These are phyloP conservation scores for Muscicapa adusta DNA, from an alignment of 2,113 vertebrate genomes.

Conservation along the genomic window DNA sequence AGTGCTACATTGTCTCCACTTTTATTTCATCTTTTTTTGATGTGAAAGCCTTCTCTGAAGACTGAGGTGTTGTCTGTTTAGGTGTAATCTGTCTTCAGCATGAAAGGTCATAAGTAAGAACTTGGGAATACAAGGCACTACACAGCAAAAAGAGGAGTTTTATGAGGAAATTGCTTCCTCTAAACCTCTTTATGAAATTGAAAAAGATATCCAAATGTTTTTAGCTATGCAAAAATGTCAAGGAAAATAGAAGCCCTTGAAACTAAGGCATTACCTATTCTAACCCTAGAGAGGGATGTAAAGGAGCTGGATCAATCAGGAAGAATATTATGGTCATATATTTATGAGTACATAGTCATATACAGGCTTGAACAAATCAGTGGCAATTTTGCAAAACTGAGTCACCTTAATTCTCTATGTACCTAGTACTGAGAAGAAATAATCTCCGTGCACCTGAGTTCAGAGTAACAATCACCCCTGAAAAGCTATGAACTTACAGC, in stretches of 20 bases:
- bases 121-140: neutral
- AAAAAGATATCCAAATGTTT: neutral
- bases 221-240: neutral
- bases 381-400: neutral
- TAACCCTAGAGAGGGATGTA: neutral
- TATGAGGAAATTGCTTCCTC: neutral
- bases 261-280: neutral
- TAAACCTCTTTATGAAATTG: neutral
- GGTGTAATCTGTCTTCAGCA: neutral
- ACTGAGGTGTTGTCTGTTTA: neutral
- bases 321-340: neutral
- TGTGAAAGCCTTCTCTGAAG: conserved; percentile 2
- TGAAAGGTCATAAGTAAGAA: conserved; percentile 15
- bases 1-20: neutral
- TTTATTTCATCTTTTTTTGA: neutral
- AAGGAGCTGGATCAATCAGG: neutral
- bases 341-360: neutral
- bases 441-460: neutral
- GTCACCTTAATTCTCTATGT: fast-evolving
- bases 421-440: neutral
- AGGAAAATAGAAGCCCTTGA: neutral
- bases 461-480: neutral
- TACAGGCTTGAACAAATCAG: neutral
- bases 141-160: neutral
- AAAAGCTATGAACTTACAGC: neutral